phyloP scores from a whole-genome alignment of 1,140 invertebrate species.

The Drosophila kohkoa region DNA sequence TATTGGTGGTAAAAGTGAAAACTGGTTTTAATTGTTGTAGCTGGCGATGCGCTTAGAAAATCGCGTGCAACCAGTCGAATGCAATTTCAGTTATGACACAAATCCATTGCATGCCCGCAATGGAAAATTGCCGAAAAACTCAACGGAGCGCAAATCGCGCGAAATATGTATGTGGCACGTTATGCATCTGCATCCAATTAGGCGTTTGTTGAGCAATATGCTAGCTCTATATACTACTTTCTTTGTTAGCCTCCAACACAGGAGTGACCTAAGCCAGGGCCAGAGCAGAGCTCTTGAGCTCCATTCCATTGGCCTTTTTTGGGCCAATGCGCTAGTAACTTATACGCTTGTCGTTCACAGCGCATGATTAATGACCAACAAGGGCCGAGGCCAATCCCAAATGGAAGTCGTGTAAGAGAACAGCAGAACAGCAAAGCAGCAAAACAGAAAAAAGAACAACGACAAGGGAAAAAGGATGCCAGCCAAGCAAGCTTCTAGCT shows the following conservation, averaged over 20 bases:
- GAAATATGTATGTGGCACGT: conserved; percentile 39
- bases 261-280: conserved; percentile 40
- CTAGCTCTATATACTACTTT: conserved; percentile 16
- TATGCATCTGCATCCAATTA: conserved; percentile 80
- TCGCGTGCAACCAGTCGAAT: conserved; percentile 52
- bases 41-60: conserved; percentile 47
- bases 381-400: conserved; percentile 68
- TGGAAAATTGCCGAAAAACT: conserved; percentile 56
- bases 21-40: conserved; percentile 69
- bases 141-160: conserved; percentile 49
- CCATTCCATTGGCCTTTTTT: conserved; percentile 77
- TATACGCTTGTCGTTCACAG: conserved; percentile 82
- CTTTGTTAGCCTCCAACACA: conserved; percentile 28
- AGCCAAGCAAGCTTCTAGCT: conserved; percentile 45
- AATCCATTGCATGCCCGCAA: conserved; percentile 69
- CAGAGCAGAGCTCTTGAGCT: conserved; percentile 31
- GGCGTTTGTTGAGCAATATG: conserved; percentile 37
- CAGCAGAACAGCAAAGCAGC: conserved; percentile 6
- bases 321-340: conserved; percentile 78
- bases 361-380: conserved; percentile 82
- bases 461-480: conserved; percentile 56
- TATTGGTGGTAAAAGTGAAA: conserved; percentile 68
- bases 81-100: conserved; percentile 78
- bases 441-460: background rate
- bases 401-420: conserved; percentile 51